These are phyloP conservation scores for Eretmochelys imbricata DNA, from an alignment of 2,113 vertebrate genomes.

Conservation along the genomic window DNA sequence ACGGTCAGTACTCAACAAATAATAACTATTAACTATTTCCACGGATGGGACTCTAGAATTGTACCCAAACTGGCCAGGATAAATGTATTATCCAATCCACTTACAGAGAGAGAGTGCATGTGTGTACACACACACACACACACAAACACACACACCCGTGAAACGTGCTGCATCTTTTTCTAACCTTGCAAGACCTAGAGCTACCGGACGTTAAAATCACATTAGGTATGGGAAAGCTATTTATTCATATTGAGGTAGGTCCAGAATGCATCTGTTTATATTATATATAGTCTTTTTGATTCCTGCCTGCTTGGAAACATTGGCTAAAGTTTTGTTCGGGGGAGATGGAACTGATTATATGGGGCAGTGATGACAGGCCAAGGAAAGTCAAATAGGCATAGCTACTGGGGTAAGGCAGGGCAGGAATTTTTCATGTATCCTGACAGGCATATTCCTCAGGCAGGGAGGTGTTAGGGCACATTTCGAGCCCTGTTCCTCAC, in stretches of 20 bases:
- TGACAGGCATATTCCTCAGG: too few relatives aligned
- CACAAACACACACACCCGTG: too few relatives aligned
- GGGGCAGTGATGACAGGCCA: not conserved
- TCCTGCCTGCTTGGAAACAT: not conserved
- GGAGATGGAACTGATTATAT: not conserved
- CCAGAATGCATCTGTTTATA: not conserved
- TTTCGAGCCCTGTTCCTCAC: not conserved
- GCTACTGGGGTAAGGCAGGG: too few relatives aligned
- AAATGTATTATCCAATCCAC: not conserved
- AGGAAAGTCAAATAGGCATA: constrained; percentile 20
- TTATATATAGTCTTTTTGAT: not conserved
- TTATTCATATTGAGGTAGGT: not conserved
- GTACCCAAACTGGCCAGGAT: not conserved
- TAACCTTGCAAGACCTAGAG: not conserved
- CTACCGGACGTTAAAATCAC: not conserved
- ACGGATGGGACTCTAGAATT: not conserved
- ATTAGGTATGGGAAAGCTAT: not conserved
- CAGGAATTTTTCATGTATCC: not conserved
- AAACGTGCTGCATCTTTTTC: not conserved
- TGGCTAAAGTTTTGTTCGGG: not conserved
- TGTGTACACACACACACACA: too few relatives aligned
- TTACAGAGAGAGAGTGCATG: not conserved
- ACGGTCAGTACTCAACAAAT: not conserved
- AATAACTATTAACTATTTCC: not conserved
- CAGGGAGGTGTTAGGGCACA: not conserved